phyloP scores from a whole-genome alignment of 23 tunicate genomes.

The Styela plicata region DNA sequence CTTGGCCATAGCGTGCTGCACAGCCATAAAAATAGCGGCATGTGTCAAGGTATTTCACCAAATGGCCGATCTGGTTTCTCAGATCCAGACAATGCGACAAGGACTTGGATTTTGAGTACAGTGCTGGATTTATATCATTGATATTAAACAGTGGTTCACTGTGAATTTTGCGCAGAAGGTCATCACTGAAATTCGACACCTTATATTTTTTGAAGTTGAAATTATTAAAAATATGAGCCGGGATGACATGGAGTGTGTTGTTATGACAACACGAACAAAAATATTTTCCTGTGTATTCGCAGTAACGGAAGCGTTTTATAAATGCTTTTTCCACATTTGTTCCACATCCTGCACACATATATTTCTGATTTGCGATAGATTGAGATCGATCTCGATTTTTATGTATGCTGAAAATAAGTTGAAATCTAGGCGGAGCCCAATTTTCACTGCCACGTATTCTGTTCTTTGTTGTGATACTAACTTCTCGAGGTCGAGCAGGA shows the following conservation, averaged over 20 bases:
- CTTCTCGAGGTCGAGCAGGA: background rate
- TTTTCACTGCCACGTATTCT: conserved; percentile 57
- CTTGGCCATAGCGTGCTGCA: background rate
- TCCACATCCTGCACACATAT: conserved; percentile 81
- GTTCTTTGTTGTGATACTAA: background rate
- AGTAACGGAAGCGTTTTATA: conserved; percentile 53
- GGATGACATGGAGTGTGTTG: conserved; percentile 44
- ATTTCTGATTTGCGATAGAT: conserved; percentile 65
- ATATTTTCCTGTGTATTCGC: conserved; percentile 66
- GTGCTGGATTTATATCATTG: conserved; percentile 46
- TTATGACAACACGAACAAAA: conserved; percentile 81
- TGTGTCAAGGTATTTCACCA: conserved; percentile 39
- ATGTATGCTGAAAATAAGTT: conserved; percentile 41
- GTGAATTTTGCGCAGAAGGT: conserved; percentile 26
- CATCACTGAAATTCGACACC: conserved; percentile 60
- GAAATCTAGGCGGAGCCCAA: conserved; percentile 72
- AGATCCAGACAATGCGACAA: conserved; percentile 19
- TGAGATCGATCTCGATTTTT: background rate
- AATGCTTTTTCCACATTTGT: conserved; percentile 35
- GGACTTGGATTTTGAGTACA: conserved; percentile 39
- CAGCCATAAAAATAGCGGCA: conserved; percentile 30
- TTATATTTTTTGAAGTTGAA: conserved; percentile 67
- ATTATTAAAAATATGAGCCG: conserved; percentile 52
- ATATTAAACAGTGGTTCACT: conserved; percentile 56
- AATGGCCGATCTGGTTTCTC: conserved; percentile 19